A percentile compares a stretch with the other conserved stretches of the same genome.
Evolutionary conservation across 2,888 invertebrate species (phyloP).

Genomic region (Tachina fera): DNA sequence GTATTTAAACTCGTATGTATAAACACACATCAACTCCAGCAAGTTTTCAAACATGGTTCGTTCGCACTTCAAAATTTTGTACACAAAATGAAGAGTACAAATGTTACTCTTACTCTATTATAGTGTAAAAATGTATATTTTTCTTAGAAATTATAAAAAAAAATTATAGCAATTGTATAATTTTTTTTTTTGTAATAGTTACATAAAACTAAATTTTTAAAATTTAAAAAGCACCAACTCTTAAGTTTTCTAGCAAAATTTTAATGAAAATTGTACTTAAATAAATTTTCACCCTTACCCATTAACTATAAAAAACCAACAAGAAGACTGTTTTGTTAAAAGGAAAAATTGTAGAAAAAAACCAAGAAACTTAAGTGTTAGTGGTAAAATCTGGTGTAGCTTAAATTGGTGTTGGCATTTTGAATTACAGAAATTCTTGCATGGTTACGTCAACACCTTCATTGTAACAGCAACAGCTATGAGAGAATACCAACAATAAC

Average conservation of each 20-base stretch:
- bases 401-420: constrained; percentile 64
- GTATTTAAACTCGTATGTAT: background rate
- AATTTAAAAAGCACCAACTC: too few relatives aligned
- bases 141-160: too few relatives aligned
- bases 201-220: too few relatives aligned
- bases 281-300: background rate
- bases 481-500: background rate
- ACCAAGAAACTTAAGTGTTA: constrained; percentile 15
- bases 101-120: background rate
- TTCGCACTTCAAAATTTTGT: constrained; percentile 2
- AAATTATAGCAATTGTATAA: too few relatives aligned
- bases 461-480: constrained; percentile 13
- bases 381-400: constrained; percentile 53
- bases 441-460: constrained; percentile 46
- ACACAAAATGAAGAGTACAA: background rate
- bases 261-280: background rate
- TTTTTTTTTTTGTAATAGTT: too few relatives aligned
- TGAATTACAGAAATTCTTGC: constrained; percentile 64
- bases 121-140: too few relatives aligned
- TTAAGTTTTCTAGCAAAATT: too few relatives aligned
- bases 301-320: background rate
- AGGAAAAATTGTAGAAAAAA: background rate
- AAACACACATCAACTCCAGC: background rate
- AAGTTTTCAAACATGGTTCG: background rate
- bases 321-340: background rate